phyloP scores from a whole-genome alignment of 2,113 vertebrate genomes.

The Bambusicola thoracicus region DNA sequence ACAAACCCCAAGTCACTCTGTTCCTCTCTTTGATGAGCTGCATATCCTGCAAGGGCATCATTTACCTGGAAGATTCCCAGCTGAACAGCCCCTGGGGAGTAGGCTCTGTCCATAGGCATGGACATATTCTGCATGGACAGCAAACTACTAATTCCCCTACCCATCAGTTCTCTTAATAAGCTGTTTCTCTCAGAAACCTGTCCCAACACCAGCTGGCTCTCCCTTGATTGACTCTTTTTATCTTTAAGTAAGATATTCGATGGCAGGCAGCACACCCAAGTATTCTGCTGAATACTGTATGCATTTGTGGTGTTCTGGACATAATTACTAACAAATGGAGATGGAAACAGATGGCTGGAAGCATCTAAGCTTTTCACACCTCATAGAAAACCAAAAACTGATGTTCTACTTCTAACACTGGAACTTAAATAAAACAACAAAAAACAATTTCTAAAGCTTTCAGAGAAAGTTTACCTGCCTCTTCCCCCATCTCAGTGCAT shows the following conservation, averaged over 20 bases:
- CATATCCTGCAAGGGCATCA: background rate
- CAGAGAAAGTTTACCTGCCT: background rate
- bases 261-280: background rate
- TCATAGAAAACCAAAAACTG: slow-evolving; percentile 47
- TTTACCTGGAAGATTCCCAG: background rate
- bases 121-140: background rate
- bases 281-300: slow-evolving; percentile 20
- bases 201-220: background rate
- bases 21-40: background rate
- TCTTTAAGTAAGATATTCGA: background rate
- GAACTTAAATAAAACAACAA: background rate
- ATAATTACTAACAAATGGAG: slow-evolving; percentile 49
- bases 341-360: slow-evolving; percentile 66
- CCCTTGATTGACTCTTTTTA: background rate
- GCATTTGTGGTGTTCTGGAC: slow-evolving; percentile 39
- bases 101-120: background rate
- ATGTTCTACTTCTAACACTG: slow-evolving; percentile 35
- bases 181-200: background rate
- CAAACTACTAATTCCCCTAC: background rate
- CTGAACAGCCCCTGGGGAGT: background rate
- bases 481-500: background rate
- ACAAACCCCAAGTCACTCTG: background rate
- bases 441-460: background rate
- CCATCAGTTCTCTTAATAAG: background rate
- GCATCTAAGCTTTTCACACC: slow-evolving; percentile 61